Percentiles rank a stretch among this genome's conserved stretches.
Evolutionary conservation across 1,140 invertebrate species (phyloP).

Genomic region (Oncopeltus fasciatus): DNA sequence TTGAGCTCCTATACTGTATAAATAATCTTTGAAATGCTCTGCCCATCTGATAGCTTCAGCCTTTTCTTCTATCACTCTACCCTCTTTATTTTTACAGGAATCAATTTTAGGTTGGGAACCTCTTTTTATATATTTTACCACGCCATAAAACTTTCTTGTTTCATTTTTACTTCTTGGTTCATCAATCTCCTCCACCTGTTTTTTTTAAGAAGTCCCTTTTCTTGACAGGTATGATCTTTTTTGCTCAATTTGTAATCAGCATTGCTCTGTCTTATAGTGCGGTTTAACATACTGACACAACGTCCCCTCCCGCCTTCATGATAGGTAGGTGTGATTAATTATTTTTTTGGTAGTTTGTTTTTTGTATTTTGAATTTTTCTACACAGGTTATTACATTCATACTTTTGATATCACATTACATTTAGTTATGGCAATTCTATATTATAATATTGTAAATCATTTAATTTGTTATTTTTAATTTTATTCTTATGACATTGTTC

Average conservation of each 20-base stretch:
- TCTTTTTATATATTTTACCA: not conserved
- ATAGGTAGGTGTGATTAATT: too few species aligned
- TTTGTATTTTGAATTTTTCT: too few species aligned
- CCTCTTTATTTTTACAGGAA: not conserved
- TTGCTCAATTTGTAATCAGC: not conserved
- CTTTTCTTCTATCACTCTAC: not conserved
- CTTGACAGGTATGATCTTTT: not conserved
- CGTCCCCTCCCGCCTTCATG: too few species aligned
- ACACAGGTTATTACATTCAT: too few species aligned
- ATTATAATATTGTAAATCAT: too few species aligned
- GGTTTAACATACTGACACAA: not conserved
- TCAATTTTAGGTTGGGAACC: not conserved
- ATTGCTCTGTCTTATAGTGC: not conserved
- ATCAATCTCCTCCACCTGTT: not conserved
- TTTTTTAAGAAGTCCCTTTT: not conserved
- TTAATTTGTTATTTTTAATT: too few species aligned
- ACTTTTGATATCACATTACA: too few species aligned
- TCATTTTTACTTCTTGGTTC: not conserved
- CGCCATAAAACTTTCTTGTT: not conserved
- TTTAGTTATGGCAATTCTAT: too few species aligned
- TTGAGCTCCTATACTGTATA: too few species aligned
- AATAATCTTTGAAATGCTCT: not conserved
- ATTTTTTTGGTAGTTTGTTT: too few species aligned
- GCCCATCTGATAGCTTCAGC: not conserved
- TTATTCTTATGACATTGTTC: too few species aligned